A percentile compares a stretch with the other conserved stretches of the same genome.
Evolutionary conservation across 2,888 invertebrate genomes (phyloP).

Genomic region (Ectemnius cavifrons): DNA sequence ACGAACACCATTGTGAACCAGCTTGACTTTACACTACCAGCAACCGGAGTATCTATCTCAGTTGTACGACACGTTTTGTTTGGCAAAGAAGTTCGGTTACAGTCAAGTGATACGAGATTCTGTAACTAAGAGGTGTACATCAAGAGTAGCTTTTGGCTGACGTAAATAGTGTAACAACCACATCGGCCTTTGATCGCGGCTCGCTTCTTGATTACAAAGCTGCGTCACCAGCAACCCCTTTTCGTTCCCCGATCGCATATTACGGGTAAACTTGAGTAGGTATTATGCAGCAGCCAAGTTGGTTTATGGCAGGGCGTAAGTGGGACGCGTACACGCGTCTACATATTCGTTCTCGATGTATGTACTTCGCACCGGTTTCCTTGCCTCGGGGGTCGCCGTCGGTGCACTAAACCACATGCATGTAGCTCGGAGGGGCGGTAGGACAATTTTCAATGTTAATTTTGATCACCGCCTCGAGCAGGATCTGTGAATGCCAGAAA

Average conservation of each 20-base stretch:
- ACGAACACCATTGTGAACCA: not conserved
- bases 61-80: too few relatives aligned
- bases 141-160: not conserved
- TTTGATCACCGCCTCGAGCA: slow-evolving; percentile 1
- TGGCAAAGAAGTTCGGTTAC: too few relatives aligned
- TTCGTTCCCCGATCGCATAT: slow-evolving; percentile 49
- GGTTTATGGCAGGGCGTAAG: slow-evolving; percentile 46
- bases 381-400: not conserved
- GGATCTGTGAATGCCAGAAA: slow-evolving; percentile 7
- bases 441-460: slow-evolving; percentile 33
- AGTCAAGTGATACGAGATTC: not conserved
- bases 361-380: not conserved
- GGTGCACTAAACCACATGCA: too few relatives aligned
- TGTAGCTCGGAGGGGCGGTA: not conserved
- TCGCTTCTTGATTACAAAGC: slow-evolving; percentile 33
- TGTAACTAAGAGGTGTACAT: not conserved
- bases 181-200: not conserved
- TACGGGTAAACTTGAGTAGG: slow-evolving; percentile 38
- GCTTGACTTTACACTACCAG: too few relatives aligned
- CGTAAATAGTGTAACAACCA: not conserved
- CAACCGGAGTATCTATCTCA: too few relatives aligned
- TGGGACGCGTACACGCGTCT: slow-evolving; percentile 26
- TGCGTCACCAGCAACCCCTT: slow-evolving; percentile 32
- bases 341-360: slow-evolving; percentile 25
- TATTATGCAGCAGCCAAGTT: slow-evolving; percentile 46